Conservation (phyloP, 1,140 invertebrate species). For the Polypedilum pembai region DNA sequence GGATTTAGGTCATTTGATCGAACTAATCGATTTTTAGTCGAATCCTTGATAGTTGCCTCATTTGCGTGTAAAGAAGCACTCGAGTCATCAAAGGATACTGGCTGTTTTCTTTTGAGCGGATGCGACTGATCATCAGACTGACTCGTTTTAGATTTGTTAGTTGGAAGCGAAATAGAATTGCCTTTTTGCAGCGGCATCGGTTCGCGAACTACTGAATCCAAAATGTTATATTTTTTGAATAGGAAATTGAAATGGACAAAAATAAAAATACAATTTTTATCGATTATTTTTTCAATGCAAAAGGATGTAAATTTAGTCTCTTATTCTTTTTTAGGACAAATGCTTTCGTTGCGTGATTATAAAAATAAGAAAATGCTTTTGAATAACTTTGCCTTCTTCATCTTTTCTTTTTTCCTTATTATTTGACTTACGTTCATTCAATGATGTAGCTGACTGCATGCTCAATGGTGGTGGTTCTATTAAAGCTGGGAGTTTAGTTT, state of each 20-base stretch:
- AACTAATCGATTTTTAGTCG: slow-evolving; percentile 22
- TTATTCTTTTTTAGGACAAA: slow-evolving; percentile 22
- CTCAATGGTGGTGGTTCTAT: slow-evolving; percentile 26
- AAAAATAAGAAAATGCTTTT: too few relatives aligned
- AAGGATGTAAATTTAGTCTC: neutral
- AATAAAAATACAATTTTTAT: slow-evolving; percentile 14
- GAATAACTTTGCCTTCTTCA: neutral
- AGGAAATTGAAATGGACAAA: slow-evolving; percentile 20
- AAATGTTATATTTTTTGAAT: slow-evolving; percentile 1
- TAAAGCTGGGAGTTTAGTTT: slow-evolving; percentile 29
- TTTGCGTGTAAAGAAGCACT: neutral
- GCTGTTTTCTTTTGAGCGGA: neutral
- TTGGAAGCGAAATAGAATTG: neutral
- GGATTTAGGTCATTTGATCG: slow-evolving; percentile 36
- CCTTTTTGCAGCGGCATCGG: neutral
- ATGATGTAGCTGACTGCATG: slow-evolving; percentile 10
- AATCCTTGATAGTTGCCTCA: neutral
- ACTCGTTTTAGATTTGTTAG: neutral
- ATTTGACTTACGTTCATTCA: slow-evolving; percentile 29
- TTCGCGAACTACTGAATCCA: neutral
- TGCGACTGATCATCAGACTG: neutral
- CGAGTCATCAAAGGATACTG: slow-evolving; percentile 9
- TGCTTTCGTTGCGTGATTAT: slow-evolving; percentile 17
- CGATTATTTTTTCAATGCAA: neutral
- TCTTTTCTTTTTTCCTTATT: neutral